phyloP scores from a whole-genome alignment of 2,113 vertebrate species.

The Todiramphus saurophagus region DNA sequence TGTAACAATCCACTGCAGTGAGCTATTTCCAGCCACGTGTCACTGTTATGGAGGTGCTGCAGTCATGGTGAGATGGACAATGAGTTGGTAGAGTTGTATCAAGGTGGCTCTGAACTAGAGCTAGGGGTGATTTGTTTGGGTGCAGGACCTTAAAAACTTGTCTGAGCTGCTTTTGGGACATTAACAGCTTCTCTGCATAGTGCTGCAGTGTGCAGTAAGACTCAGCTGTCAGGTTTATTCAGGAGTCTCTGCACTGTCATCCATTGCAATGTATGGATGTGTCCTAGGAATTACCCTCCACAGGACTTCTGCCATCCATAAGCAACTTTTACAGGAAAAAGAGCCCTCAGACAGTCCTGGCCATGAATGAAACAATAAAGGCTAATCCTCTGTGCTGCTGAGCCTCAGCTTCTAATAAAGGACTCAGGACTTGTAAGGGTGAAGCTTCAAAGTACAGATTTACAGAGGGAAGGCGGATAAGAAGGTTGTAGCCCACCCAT shows the following conservation, averaged over 20 bases:
- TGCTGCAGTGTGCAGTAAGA: neutral
- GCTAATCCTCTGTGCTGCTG: slow-evolving; percentile 13
- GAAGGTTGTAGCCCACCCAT: slow-evolving; percentile 27
- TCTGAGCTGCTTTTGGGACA: neutral
- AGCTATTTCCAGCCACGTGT: neutral
- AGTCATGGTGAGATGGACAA: neutral
- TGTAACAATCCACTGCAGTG: neutral
- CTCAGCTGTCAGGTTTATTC: neutral
- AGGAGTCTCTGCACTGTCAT: neutral
- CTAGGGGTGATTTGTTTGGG: neutral
- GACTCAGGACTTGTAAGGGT: neutral
- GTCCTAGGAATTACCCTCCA: neutral
- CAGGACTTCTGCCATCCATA: neutral
- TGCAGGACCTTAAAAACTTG: neutral
- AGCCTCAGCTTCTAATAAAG: slow-evolving; percentile 38
- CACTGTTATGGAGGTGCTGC: neutral
- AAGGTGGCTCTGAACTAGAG: neutral
- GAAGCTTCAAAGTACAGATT: slow-evolving; percentile 48
- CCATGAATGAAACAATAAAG: neutral
- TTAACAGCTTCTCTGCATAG: neutral
- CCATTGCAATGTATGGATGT: neutral
- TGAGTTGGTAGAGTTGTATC: neutral
- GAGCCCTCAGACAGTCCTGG: neutral
- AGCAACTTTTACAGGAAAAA: neutral
- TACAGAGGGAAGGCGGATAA: slow-evolving; percentile 19